Conservation (phyloP, 2,113 vertebrate genomes). For the Trinectes maculatus region DNA sequence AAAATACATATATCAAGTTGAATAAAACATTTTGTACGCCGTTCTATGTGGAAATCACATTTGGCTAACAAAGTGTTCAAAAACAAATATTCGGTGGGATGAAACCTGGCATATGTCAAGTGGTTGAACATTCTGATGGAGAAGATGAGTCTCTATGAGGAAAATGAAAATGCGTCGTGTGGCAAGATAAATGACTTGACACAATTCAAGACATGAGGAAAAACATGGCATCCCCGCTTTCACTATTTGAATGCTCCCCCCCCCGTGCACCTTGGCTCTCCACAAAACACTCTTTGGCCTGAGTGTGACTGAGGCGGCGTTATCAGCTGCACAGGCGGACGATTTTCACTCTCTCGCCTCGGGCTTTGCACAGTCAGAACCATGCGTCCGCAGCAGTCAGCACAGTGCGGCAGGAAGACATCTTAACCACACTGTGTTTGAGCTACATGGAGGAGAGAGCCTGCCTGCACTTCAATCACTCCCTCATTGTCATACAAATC, state of each 20-base stretch:
- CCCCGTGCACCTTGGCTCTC: conserved; percentile 57
- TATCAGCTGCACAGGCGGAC: conserved; percentile 80
- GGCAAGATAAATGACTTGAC: conserved; percentile 52
- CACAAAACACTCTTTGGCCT: conserved; percentile 73
- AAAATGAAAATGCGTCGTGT: conserved; percentile 47
- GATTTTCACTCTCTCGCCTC: conserved; percentile 71
- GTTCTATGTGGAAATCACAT: conserved; percentile 29
- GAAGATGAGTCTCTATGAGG: conserved; percentile 27
- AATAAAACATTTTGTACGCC: conserved; percentile 52
- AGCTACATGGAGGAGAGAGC: conserved; percentile 12
- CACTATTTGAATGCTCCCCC: conserved; percentile 56
- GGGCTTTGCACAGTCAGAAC: conserved; percentile 59
- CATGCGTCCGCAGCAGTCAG: conserved; percentile 62
- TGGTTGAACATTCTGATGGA: conserved; percentile 20
- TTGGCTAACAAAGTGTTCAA: conserved; percentile 37
- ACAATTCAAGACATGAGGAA: conserved; percentile 52
- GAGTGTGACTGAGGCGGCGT: conserved; percentile 76
- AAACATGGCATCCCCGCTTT: conserved; percentile 35
- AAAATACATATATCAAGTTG: conserved; percentile 43
- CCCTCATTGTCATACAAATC: conserved; percentile 21
- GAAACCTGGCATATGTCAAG: conserved; percentile 21
- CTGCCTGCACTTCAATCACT: background rate
- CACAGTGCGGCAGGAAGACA: conserved; percentile 61
- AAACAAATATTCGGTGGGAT: conserved; percentile 24
- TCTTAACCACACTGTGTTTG: conserved; percentile 60